These are phyloP conservation scores for Drosophila kanapiae DNA, from an alignment of 1,140 invertebrate genomes.

Conservation along the genomic window DNA sequence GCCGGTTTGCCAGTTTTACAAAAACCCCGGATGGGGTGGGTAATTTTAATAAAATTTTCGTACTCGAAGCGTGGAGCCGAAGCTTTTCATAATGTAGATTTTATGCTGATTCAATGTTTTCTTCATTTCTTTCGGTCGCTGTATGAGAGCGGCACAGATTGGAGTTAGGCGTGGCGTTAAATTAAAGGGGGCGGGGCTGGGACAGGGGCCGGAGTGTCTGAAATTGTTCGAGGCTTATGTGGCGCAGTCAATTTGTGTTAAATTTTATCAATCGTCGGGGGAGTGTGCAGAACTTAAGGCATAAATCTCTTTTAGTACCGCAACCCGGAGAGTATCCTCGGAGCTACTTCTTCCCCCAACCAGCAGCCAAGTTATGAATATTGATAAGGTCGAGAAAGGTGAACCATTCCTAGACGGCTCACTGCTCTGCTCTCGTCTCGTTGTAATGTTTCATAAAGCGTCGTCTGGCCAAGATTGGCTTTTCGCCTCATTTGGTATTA, in stretches of 20 bases:
- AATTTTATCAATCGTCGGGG: slow-evolving; percentile 58
- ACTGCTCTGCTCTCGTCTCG: slow-evolving; percentile 8
- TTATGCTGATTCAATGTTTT: slow-evolving; percentile 69
- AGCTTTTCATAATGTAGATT: slow-evolving; percentile 67
- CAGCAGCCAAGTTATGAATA: slow-evolving; percentile 57
- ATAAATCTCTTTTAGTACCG: slow-evolving; percentile 48
- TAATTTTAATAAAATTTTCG: slow-evolving; percentile 67
- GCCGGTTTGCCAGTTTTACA: slow-evolving; percentile 24
- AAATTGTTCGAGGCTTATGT: slow-evolving; percentile 45
- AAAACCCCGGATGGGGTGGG: slow-evolving; percentile 30
- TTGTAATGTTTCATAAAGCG: slow-evolving; percentile 49
- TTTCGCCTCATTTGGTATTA: slow-evolving; percentile 62
- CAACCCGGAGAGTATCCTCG: slow-evolving; percentile 16
- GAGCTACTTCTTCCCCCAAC: slow-evolving; percentile 5
- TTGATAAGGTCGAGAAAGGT: slow-evolving; percentile 56
- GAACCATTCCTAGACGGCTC: slow-evolving; percentile 27
- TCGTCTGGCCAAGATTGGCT: slow-evolving; percentile 45
- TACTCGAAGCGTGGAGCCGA: slow-evolving; percentile 57
- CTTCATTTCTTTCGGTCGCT: slow-evolving; percentile 34
- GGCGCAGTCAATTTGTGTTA: slow-evolving; percentile 48
- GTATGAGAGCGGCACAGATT: slow-evolving; percentile 49
- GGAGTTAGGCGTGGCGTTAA: slow-evolving; percentile 58
- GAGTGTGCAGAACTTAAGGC: slow-evolving; percentile 44
- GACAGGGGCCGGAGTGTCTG: background rate
- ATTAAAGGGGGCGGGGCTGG: slow-evolving; percentile 28